Percentiles rank a stretch among this genome's conserved stretches.
These are phyloP conservation scores for Drosophila mettleri DNA, from an alignment of 2,888 invertebrate species.

Conservation along the genomic window DNA sequence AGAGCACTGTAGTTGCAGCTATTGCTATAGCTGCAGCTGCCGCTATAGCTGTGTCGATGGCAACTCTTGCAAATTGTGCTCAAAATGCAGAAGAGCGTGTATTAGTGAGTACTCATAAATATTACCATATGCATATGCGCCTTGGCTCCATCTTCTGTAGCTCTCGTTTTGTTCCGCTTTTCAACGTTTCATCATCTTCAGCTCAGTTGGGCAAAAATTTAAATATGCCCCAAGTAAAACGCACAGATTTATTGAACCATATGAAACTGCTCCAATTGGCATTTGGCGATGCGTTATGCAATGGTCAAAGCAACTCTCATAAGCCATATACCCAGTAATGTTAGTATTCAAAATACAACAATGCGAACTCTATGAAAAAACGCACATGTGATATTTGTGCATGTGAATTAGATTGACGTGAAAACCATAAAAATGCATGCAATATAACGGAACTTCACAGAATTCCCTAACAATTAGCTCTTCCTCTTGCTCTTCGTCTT, in stretches of 20 bases:
- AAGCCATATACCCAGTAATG: not conserved
- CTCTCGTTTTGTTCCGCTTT: conserved; percentile 19
- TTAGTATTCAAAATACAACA: conserved; percentile 11
- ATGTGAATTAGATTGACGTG: conserved; percentile 19
- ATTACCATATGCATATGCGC: conserved; percentile 60
- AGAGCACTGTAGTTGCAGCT: conserved; percentile 19
- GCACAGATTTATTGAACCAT: conserved; percentile 65
- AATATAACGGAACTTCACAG: conserved; percentile 4
- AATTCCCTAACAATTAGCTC: conserved; percentile 7
- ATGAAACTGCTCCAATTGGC: conserved; percentile 31
- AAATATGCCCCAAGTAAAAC: conserved; percentile 66
- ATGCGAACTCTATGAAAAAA: not conserved
- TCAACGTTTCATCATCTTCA: conserved; percentile 8
- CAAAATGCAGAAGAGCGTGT: conserved; percentile 67
- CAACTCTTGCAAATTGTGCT: conserved; percentile 56
- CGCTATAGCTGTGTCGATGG: conserved; percentile 10
- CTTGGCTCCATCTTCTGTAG: conserved; percentile 14
- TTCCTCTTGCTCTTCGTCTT: not conserved
- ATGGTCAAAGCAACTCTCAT: conserved; percentile 1
- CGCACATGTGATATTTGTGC: not conserved
- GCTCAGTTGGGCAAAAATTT: conserved; percentile 40
- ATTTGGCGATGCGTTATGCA: conserved; percentile 45
- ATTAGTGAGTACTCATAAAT: conserved; percentile 69
- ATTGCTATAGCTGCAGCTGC: conserved; percentile 4
- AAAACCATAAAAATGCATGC: not conserved